A percentile compares a stretch with the other conserved stretches of the same genome.
Conservation (phyloP, 2,797 vertebrate species). For the Typhlichthys subterraneus region DNA sequence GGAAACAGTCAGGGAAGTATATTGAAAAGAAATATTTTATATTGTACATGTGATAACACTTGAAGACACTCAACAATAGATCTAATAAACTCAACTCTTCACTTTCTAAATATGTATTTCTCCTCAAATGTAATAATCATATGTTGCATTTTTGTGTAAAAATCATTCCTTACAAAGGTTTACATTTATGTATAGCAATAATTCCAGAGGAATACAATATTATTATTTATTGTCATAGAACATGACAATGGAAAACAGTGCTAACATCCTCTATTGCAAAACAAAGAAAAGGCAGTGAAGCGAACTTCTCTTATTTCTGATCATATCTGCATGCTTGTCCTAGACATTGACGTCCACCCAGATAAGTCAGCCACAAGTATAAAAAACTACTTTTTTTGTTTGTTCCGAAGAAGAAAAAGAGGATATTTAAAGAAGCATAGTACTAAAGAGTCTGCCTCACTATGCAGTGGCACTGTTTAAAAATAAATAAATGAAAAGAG, state of each 20-base stretch:
- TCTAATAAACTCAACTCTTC: slow-evolving; percentile 70
- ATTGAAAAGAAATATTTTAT: slow-evolving; percentile 70
- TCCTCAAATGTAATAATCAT: slow-evolving; percentile 77
- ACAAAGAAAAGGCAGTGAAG: slow-evolving; percentile 78
- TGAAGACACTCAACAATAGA: slow-evolving; percentile 66
- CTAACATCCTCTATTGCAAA: slow-evolving; percentile 77
- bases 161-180: slow-evolving; percentile 89
- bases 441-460: slow-evolving; percentile 59
- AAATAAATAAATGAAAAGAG: slow-evolving; percentile 44
- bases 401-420: slow-evolving; percentile 19
- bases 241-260: slow-evolving; percentile 86
- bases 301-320: slow-evolving; percentile 59
- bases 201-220: slow-evolving; percentile 88
- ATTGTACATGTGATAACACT: slow-evolving; percentile 72
- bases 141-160: slow-evolving; percentile 82
- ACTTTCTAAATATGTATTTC: slow-evolving; percentile 53
- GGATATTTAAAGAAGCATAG: slow-evolving; percentile 47
- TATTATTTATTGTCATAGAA: slow-evolving; percentile 82
- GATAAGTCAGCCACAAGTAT: slow-evolving; percentile 49
- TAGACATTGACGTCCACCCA: slow-evolving; percentile 34
- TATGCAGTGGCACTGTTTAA: slow-evolving; percentile 51
- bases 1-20: slow-evolving; percentile 48
- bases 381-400: slow-evolving; percentile 40
- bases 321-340: slow-evolving; percentile 69
- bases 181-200: slow-evolving; percentile 83